Evolutionary conservation across 2,797 vertebrate genomes (phyloP).

Genomic region (Parotocinclus haroldoi): DNA sequence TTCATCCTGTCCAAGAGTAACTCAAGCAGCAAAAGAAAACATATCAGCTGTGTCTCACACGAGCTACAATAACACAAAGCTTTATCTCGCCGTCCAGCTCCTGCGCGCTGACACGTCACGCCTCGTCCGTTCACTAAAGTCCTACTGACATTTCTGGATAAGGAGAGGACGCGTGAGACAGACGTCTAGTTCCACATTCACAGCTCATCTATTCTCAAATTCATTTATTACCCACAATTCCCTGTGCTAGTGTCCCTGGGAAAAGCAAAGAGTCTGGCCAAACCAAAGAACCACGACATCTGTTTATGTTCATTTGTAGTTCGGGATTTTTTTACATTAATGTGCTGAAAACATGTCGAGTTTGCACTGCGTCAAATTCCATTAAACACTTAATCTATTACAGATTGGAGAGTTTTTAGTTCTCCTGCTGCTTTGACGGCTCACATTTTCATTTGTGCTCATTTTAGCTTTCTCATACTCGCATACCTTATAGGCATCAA

Average conservation of each 20-base stretch:
- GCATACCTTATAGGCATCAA: too few relatives aligned
- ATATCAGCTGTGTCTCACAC: background rate
- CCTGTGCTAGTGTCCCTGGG: background rate
- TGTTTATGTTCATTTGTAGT: constrained; percentile 1
- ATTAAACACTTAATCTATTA: background rate
- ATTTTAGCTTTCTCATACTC: too few relatives aligned
- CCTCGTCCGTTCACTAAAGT: too few relatives aligned
- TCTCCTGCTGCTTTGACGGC: too few relatives aligned
- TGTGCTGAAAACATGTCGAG: background rate
- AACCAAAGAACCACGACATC: background rate
- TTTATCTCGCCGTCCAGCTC: background rate
- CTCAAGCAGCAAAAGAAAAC: background rate
- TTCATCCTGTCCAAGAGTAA: background rate
- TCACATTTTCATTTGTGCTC: too few relatives aligned
- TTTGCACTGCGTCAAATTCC: background rate
- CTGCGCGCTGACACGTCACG: constrained; percentile 7
- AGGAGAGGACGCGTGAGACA: background rate
- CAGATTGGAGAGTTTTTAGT: too few relatives aligned
- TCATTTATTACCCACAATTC: constrained; percentile 29
- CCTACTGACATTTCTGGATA: too few relatives aligned
- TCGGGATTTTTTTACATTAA: background rate
- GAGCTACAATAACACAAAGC: background rate
- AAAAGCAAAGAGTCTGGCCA: background rate
- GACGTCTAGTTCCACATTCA: constrained; percentile 30
- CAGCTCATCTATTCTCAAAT: constrained; percentile 40